These are phyloP conservation scores for Deroptyus accipitrinus DNA, from an alignment of 2,113 vertebrate genomes.

Conservation along the genomic window DNA sequence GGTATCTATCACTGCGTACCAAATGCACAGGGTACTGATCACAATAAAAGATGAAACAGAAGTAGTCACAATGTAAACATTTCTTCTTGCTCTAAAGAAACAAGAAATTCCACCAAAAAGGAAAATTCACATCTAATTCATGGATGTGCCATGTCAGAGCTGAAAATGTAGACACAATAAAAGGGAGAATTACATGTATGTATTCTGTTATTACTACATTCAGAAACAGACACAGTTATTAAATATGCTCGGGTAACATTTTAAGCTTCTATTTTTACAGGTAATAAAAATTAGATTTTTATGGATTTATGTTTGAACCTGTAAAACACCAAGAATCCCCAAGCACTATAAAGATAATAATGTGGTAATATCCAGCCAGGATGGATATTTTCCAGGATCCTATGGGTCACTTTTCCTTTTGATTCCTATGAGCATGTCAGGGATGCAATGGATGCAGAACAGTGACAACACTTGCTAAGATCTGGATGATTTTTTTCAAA, in stretches of 20 bases:
- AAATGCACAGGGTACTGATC: not conserved
- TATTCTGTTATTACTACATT: not conserved
- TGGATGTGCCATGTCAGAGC: not conserved
- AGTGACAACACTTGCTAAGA: not conserved
- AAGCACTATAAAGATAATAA: not conserved
- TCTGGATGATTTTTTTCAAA: not conserved
- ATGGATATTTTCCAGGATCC: not conserved
- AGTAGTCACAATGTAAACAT: not conserved
- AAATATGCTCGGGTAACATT: not conserved
- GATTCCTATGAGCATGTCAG: not conserved
- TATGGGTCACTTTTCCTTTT: not conserved
- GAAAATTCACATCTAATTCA: not conserved
- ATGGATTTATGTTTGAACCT: not conserved
- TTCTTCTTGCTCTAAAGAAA: not conserved
- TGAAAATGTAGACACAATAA: not conserved
- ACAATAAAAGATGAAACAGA: not conserved
- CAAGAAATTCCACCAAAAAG: not conserved
- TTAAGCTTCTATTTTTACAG: not conserved
- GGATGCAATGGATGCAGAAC: not conserved
- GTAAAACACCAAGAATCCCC: not conserved
- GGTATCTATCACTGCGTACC: not conserved
- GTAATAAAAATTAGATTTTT: not conserved
- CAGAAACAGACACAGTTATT: not conserved
- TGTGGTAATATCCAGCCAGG: not conserved
- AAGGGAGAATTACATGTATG: not conserved